phyloP scores from a whole-genome alignment of 2,888 invertebrate species.

The Anagyrus pseudococci region DNA sequence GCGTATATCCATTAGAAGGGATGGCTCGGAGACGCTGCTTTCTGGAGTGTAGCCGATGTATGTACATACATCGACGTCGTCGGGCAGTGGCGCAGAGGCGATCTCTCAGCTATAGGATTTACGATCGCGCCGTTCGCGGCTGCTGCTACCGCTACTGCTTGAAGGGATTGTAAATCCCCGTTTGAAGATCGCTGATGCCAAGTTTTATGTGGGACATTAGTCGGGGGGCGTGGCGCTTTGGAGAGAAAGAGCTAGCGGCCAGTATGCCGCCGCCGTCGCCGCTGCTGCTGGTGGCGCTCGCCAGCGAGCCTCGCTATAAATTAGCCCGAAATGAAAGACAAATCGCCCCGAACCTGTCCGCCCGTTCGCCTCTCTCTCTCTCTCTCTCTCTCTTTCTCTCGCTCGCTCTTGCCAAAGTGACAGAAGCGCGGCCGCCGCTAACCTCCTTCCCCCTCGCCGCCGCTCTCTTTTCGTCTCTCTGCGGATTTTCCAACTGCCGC shows the following conservation, averaged over 20 bases:
- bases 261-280: too few species aligned
- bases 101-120: conserved; percentile 61
- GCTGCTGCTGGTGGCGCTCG: too few species aligned
- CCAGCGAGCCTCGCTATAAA: conserved; percentile 59
- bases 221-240: conserved; percentile 61
- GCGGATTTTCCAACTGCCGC: conserved; percentile 24
- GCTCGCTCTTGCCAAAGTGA: conserved; percentile 56
- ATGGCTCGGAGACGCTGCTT: too few species aligned
- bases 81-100: conserved; percentile 57
- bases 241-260: conserved; percentile 43
- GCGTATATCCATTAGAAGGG: too few species aligned
- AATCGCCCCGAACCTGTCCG: conserved; percentile 61
- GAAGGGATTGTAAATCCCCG: conserved; percentile 63
- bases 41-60: too few species aligned
- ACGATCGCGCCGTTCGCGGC: conserved; percentile 55
- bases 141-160: conserved; percentile 60
- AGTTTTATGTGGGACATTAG: conserved; percentile 63
- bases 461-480: neutral
- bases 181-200: conserved; percentile 63
- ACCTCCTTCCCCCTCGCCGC: conserved; percentile 39
- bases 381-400: too few species aligned
- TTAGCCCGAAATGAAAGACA: conserved; percentile 63
- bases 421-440: conserved; percentile 56
- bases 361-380: conserved; percentile 56
- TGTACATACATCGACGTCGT: too few species aligned